A percentile compares a stretch with the other conserved stretches of the same genome.
phyloP scores from a whole-genome alignment of 2,113 vertebrate genomes.

The Scophthalmus maximus region DNA sequence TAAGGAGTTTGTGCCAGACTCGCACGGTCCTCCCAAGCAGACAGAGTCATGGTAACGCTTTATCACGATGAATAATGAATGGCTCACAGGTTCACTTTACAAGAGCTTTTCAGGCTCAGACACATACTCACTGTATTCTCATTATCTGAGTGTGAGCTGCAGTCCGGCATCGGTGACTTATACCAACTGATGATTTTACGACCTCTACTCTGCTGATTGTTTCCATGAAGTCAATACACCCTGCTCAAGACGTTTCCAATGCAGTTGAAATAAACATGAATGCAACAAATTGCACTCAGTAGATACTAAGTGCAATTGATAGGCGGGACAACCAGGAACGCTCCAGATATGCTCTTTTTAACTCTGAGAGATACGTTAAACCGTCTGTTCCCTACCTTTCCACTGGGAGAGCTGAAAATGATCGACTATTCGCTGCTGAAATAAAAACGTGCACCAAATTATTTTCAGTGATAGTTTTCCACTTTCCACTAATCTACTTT shows the following conservation, averaged over 20 bases:
- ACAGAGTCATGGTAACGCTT: constrained; percentile 76
- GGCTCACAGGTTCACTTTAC: constrained; percentile 79
- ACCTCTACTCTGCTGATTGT: constrained; percentile 30
- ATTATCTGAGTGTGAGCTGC: constrained; percentile 55
- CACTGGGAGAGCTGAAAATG: background rate
- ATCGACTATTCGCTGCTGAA: background rate
- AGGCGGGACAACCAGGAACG: no score
- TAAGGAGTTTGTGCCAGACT: constrained; percentile 68
- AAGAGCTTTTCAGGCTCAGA: constrained; percentile 75
- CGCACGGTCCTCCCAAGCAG: constrained; percentile 69
- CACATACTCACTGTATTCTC: constrained; percentile 63
- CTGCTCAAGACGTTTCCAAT: background rate
- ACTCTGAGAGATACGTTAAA: background rate
- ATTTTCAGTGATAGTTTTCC: no score
- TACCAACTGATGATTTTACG: constrained; percentile 26
- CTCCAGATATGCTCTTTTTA: background rate
- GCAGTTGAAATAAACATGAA: background rate
- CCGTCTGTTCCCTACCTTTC: background rate
- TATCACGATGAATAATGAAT: constrained; percentile 80
- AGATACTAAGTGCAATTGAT: no score
- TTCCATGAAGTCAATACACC: constrained; percentile 18
- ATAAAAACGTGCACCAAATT: background rate
- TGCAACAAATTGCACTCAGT: no score
- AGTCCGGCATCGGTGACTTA: constrained; percentile 40
- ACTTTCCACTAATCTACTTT: no score